Base-by-base conservation (phyloP, 2,113 vertebrate species). In the Vulpes ferrilata region DNA sequence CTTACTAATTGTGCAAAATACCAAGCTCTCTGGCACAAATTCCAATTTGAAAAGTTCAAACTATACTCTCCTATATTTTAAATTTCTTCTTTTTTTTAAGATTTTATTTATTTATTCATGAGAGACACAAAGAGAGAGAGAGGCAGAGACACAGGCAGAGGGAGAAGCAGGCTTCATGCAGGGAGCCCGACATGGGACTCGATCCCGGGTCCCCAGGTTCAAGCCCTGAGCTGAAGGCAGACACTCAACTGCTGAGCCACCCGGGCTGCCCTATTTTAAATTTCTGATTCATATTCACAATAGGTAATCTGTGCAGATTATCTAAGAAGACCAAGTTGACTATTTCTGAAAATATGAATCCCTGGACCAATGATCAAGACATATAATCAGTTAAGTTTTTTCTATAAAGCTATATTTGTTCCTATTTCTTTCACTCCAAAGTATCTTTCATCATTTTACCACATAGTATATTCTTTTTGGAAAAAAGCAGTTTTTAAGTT, bases 311-410 rank as follows among this genome's bases (percentile, higher is more conserved):
- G 13, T 95, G 9, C 1, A 93, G 35, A 76, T 93, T 74, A 82
- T 69, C 64, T 73, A 85, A 94, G 8, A 93, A 30, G 32, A 83
- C 0, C 32, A 93, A 85, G 93, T 64, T 64, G 84, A 94, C 79
- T 80, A 87, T 83, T 95, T 88, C 55, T 35, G 17, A 93, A 97
- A 88, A 76, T 90, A 82, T 30, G 30, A 86, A 32, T 79, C 88
- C 32, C n/a, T 59, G 11, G 8, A 7, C 79, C 51, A 93, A 43
- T 27, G 20, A 88, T 35, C 20, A 83, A 94, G 35, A 93, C 82
- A 90, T 76, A 79, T 2, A 79, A 78, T 93, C 19, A 71, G 1
- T 83, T 13, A 71, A 71, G 30, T 67, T 96, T 95, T 90, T 3
- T 35, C 86, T 81, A 71, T 59, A 30, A 92, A 78, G 23, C 51